phyloP scores from a whole-genome alignment of 2,888 invertebrate genomes.

The Encarsia formosa region DNA sequence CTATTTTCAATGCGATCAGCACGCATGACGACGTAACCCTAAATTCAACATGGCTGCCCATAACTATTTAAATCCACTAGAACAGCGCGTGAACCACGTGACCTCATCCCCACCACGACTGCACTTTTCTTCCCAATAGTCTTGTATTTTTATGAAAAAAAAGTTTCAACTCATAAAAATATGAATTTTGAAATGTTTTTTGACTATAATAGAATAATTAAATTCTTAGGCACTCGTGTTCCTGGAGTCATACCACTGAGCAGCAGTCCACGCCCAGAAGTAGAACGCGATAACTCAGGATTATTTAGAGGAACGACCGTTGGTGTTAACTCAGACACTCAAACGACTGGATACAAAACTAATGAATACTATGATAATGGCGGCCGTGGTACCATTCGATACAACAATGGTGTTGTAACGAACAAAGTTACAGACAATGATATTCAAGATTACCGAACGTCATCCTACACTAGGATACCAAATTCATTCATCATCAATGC shows the following conservation, averaged over 20 bases:
- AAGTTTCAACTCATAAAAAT: neutral
- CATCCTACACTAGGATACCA: conserved; percentile 38
- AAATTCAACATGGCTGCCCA: too few species aligned
- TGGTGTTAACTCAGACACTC: neutral
- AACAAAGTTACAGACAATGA: conserved; percentile 44
- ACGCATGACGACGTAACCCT: too few species aligned
- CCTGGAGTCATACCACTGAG: conserved; percentile 6
- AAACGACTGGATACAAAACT: conserved; percentile 35
- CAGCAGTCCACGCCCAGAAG: conserved; percentile 5
- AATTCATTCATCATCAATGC: conserved; percentile 43
- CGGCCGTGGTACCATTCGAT: conserved; percentile 40
- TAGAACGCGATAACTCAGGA: conserved; percentile 21
- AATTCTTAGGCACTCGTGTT: conserved; percentile 6
- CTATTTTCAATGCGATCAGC: too few species aligned
- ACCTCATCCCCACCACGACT: too few species aligned
- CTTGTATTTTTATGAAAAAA: too few species aligned
- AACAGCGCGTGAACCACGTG: too few species aligned
- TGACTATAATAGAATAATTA: neutral
- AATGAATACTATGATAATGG: conserved; percentile 43
- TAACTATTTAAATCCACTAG: too few species aligned
- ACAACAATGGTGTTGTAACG: conserved; percentile 40
- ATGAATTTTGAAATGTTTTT: neutral
- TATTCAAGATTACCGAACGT: conserved; percentile 40
- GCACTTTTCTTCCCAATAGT: too few species aligned
- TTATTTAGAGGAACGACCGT: conserved; percentile 22